These are phyloP conservation scores for Hoplostethus atlanticus DNA, from an alignment of 2,797 vertebrate species.

Conservation along the genomic window DNA sequence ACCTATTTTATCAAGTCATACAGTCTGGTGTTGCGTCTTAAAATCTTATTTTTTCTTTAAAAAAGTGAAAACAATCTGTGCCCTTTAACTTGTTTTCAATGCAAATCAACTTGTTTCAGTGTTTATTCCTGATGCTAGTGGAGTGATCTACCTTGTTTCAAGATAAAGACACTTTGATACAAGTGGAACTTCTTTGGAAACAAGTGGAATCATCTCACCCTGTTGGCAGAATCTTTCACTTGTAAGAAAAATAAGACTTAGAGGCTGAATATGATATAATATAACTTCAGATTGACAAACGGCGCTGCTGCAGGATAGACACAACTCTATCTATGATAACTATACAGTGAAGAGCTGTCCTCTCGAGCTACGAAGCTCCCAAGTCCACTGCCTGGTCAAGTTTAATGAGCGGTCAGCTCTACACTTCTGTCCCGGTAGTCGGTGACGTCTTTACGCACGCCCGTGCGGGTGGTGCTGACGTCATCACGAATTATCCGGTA, in stretches of 20 bases:
- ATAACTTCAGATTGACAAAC: no score
- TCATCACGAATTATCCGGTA: slow-evolving; percentile 64
- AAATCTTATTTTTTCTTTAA: background rate
- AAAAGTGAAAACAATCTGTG: no score
- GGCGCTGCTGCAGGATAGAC: background rate
- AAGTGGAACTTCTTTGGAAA: background rate
- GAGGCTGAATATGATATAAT: no score
- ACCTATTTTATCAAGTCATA: background rate
- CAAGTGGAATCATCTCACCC: no score
- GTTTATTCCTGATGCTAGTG: no score
- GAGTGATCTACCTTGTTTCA: no score
- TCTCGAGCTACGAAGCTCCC: background rate
- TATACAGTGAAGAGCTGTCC: background rate
- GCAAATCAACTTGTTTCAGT: background rate
- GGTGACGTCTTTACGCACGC: slow-evolving; percentile 81
- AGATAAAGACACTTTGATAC: no score
- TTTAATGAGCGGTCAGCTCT: slow-evolving; percentile 27
- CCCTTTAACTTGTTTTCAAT: no score
- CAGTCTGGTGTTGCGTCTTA: background rate
- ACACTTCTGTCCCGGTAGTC: slow-evolving; percentile 42
- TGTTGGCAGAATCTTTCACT: no score
- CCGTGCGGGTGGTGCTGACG: slow-evolving; percentile 66
- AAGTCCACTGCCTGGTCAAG: slow-evolving; percentile 2
- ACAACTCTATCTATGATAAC: background rate
- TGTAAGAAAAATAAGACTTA: no score